Evolutionary conservation across 2,888 invertebrate genomes (phyloP), one percentile per base, ranked within the genome.

Genomic region (Ecliptopera silaceata): DNA sequence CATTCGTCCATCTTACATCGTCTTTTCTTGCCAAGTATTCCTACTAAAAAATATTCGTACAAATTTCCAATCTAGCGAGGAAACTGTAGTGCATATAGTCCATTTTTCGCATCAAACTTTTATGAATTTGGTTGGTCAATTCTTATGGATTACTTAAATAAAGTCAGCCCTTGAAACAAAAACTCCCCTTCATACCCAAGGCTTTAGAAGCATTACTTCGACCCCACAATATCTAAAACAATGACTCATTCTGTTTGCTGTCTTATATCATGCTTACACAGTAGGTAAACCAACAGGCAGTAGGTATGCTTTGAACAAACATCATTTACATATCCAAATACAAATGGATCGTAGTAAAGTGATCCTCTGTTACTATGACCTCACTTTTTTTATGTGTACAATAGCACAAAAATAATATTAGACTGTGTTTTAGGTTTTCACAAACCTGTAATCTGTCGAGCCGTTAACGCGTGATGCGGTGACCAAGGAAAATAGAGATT

Each of bases 161-260:
- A 31, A 41, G 39, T 18, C 13, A 49, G 39, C 38, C 52, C 45
- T 42, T 42, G 46, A 45, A 54, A 39, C 45, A 18, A 49, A 50
- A 29, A 4, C 36, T 38, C 49, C 59, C 59, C 48, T 43, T 44
- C 39, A 41, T 38, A 44, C 39, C 44, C 32, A 41, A 42, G 48
- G 29, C 18, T 39, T 50, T 44, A 15, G 42, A 47, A 26, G 39
- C 32, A 34, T 58, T 56, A 50, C 41, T 52, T 22, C 52, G 52
- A 57, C 58, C 58, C 58, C 53, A 56, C 39, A 56, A 51, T 44
- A 38, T 46, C 49, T 56, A 57, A 56, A 60, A 61, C 60, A 61
- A 60, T 60, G 57, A 61, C 53, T 61, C 53, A 61, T 53, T 53
- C 49, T 31, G 44, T 45, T 11, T 48, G 32, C 44, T 56, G 49